Percentiles rank a stretch among this genome's conserved stretches.
Conservation (phyloP, 2,113 vertebrate genomes). For the Micronycteris hirsuta region DNA sequence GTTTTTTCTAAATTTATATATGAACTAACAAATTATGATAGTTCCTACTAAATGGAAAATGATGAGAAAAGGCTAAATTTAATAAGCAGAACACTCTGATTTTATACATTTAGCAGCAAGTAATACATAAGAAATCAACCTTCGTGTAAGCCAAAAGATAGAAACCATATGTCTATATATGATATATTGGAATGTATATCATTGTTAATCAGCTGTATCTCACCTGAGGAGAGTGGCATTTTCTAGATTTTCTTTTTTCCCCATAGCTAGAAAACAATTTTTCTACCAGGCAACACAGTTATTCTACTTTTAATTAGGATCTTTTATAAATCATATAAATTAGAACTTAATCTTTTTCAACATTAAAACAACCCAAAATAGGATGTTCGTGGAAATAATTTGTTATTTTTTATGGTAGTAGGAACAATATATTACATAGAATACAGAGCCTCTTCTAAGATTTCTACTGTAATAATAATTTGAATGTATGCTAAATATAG, state of each 20-base stretch:
- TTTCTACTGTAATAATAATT: neutral
- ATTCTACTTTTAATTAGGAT: neutral
- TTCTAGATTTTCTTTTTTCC: neutral
- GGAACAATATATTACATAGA: neutral
- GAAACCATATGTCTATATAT: neutral
- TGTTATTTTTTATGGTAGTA: neutral
- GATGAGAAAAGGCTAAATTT: constrained; percentile 45
- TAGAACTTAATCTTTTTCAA: neutral
- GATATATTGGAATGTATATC: neutral
- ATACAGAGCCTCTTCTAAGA: neutral
- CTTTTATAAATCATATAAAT: neutral
- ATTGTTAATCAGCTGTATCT: neutral
- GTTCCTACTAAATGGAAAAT: constrained; percentile 42
- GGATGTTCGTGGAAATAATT: neutral
- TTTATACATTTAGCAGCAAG: constrained; percentile 29
- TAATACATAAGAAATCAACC: neutral
- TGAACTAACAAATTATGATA: constrained; percentile 53
- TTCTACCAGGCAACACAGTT: neutral
- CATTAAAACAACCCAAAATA: neutral
- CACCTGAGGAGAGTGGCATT: neutral
- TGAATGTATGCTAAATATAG: neutral
- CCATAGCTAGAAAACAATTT: neutral
- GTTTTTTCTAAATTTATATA: neutral
- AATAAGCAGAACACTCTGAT: constrained; percentile 17
- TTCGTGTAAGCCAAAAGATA: neutral